These are phyloP conservation scores for Apantesis nais DNA, from an alignment of 2,888 invertebrate genomes.

Conservation along the genomic window DNA sequence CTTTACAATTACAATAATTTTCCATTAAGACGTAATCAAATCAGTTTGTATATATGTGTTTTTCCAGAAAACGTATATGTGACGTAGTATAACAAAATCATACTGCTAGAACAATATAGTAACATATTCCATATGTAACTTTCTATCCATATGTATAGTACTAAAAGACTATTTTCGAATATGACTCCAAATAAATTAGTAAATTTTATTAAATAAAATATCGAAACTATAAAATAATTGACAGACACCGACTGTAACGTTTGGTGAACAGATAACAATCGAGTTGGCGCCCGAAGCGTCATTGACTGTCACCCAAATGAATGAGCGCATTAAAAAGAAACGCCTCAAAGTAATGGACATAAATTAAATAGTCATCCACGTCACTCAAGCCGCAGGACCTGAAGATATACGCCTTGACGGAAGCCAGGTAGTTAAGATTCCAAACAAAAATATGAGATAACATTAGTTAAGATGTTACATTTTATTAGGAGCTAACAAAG, in stretches of 20 bases:
- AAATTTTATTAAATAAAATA: conserved; percentile 50
- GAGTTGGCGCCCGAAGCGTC: conserved; percentile 80
- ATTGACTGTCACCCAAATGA: conserved; percentile 76
- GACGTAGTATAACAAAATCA: conserved; percentile 21
- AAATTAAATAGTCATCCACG: conserved; percentile 82
- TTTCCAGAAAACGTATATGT: no score
- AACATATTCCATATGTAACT: no score
- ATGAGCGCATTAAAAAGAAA: conserved; percentile 82
- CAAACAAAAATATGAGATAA: conserved; percentile 82
- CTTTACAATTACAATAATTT: no score
- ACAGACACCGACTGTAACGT: conserved; percentile 56
- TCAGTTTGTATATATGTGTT: no score
- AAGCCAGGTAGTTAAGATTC: conserved; percentile 85
- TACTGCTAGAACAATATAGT: neutral
- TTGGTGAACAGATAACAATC: conserved; percentile 74
- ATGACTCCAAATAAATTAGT: conserved; percentile 22
- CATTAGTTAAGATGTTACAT: conserved; percentile 79
- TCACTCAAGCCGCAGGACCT: conserved; percentile 77
- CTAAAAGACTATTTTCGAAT: neutral
- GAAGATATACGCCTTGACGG: conserved; percentile 74
- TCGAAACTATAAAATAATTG: conserved; percentile 61
- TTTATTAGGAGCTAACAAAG: conserved; percentile 82
- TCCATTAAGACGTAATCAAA: no score
- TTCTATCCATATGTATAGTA: neutral
- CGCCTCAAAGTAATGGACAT: conserved; percentile 76